phyloP scores from a whole-genome alignment of 2,888 invertebrate species.

The Steinernema carpocapsae region DNA sequence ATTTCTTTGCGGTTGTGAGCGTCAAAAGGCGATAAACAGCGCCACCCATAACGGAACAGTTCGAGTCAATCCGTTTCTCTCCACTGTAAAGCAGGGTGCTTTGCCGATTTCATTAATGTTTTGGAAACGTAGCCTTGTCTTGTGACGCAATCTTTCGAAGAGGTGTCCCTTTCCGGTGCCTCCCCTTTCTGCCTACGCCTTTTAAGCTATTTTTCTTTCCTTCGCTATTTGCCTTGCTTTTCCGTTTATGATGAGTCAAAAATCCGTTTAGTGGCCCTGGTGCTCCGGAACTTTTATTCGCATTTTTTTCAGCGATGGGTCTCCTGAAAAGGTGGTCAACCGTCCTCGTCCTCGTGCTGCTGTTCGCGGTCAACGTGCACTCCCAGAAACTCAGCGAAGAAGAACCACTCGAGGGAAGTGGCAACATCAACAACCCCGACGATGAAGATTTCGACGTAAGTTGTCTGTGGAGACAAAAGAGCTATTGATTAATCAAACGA shows the following conservation, averaged over 20 bases:
- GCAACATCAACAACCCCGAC: slow-evolving; percentile 40
- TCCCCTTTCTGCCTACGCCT: neutral
- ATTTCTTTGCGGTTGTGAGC: neutral
- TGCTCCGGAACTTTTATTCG: slow-evolving; percentile 7
- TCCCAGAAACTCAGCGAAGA: slow-evolving; percentile 19
- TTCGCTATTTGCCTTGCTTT: slow-evolving; percentile 6
- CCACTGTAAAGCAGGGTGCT: too few relatives aligned
- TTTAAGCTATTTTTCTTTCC: neutral
- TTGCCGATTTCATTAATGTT: too few relatives aligned
- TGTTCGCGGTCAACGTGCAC: neutral
- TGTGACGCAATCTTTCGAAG: slow-evolving; percentile 13
- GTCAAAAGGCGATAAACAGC: neutral
- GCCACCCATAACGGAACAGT: too few relatives aligned
- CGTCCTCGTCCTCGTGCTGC: neutral
- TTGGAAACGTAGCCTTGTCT: neutral
- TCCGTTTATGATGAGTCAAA: slow-evolving; percentile 23
- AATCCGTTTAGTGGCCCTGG: neutral
- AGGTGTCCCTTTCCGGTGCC: slow-evolving; percentile 21
- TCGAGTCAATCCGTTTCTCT: too few relatives aligned
- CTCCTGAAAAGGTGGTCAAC: slow-evolving; percentile 18
- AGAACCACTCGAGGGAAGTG: slow-evolving; percentile 36
- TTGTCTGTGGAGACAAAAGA: neutral
- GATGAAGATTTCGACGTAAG: slow-evolving; percentile 39
- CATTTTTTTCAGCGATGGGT: slow-evolving; percentile 14
- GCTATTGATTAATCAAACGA: too few relatives aligned